phyloP scores from a whole-genome alignment of 1,140 invertebrate genomes.

The Bicyclus anynana region DNA sequence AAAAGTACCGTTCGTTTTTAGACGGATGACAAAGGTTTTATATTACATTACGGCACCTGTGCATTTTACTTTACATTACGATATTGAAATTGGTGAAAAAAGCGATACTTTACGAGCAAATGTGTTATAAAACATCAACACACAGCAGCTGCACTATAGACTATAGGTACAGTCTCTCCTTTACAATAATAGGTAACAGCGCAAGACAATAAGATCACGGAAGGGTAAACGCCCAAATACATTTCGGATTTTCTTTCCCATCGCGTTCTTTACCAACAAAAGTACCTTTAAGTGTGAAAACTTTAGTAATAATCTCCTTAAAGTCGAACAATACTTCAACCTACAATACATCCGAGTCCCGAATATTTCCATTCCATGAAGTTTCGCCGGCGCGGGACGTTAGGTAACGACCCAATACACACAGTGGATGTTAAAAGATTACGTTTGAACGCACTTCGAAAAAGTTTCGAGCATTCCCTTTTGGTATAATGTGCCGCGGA shows the following conservation, averaged over 20 bases:
- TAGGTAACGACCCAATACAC: slow-evolving; percentile 25
- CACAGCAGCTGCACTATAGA: no score
- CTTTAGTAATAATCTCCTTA: slow-evolving; percentile 34
- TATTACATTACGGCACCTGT: no score
- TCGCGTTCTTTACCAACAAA: slow-evolving; percentile 6
- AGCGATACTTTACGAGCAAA: no score
- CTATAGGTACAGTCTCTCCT: no score
- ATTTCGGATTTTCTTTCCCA: not conserved
- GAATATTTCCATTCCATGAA: slow-evolving; percentile 37
- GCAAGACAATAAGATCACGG: not conserved
- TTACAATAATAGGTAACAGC: not conserved
- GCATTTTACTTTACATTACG: no score
- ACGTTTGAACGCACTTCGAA: not conserved
- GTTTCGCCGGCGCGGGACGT: slow-evolving; percentile 13
- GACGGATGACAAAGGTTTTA: no score
- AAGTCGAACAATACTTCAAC: slow-evolving; percentile 24
- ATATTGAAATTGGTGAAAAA: no score
- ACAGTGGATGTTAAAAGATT: slow-evolving; percentile 1
- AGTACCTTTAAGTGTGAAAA: slow-evolving; percentile 27
- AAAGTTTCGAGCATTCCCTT: not conserved
- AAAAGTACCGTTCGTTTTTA: no score
- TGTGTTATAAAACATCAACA: no score
- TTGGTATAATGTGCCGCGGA: not conserved
- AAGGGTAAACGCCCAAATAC: not conserved
- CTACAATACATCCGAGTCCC: slow-evolving; percentile 29